phyloP scores from a whole-genome alignment of 2,113 vertebrate species.

The Epinephelus moara region DNA sequence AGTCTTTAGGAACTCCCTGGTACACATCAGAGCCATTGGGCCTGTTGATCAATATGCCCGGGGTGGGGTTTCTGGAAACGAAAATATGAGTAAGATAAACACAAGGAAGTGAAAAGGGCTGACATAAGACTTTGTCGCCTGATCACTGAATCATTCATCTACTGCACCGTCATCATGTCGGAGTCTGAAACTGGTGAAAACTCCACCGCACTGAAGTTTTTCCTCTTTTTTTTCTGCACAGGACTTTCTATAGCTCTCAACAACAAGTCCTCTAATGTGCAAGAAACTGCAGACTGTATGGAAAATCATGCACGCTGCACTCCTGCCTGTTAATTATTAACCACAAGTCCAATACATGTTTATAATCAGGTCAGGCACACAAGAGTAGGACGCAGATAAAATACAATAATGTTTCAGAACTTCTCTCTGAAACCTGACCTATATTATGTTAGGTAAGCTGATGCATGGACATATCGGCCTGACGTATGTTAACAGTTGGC shows the following conservation, averaged over 20 bases:
- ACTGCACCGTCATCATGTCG: background rate
- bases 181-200: background rate
- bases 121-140: slow-evolving; percentile 19
- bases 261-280: background rate
- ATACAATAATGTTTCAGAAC: slow-evolving; percentile 1
- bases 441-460: background rate
- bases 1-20: slow-evolving; percentile 92
- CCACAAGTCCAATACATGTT: background rate
- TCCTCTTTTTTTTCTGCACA: background rate
- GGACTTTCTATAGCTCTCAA: background rate
- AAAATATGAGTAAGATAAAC: background rate
- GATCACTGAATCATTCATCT: slow-evolving; percentile 20
- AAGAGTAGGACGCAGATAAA: accelerated
- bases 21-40: slow-evolving; percentile 96
- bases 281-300: background rate
- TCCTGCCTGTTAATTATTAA: slow-evolving; percentile 27
- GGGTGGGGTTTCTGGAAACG: slow-evolving; percentile 91
- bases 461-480: background rate
- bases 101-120: slow-evolving; percentile 48
- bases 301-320: background rate
- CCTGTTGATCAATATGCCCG: slow-evolving; percentile 92
- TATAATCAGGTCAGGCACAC: background rate
- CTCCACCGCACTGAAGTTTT: background rate
- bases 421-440: background rate
- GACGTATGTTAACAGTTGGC: background rate